phyloP scores from a whole-genome alignment of 2,888 invertebrate genomes.

The Cryptus armator region DNA sequence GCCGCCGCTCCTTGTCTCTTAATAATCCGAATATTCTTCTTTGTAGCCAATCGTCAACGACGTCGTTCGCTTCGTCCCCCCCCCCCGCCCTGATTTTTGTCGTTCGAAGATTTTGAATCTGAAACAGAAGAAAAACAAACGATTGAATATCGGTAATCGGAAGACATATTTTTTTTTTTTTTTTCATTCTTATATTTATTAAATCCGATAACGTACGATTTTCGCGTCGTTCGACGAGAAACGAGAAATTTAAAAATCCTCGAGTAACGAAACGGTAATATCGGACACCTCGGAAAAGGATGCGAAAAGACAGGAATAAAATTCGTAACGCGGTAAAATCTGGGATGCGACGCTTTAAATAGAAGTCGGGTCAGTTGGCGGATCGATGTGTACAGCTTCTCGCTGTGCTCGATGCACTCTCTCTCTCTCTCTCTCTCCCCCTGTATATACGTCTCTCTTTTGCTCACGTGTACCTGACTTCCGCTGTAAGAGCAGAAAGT shows the following conservation, averaged over 20 bases:
- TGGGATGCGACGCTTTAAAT: conserved; percentile 71
- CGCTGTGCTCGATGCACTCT: not conserved
- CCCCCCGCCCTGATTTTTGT: not conserved
- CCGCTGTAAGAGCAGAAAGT: not conserved
- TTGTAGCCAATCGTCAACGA: conserved; percentile 4
- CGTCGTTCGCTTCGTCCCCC: not conserved
- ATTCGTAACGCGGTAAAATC: conserved; percentile 71
- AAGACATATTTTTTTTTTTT: not conserved
- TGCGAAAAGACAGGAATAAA: conserved; percentile 63
- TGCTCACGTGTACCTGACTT: not conserved
- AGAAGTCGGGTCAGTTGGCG: conserved; percentile 70
- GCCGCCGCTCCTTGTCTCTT: not conserved
- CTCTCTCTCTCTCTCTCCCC: conserved; percentile 29
- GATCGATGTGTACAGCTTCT: conserved; percentile 66
- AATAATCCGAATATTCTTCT: conserved; percentile 11
- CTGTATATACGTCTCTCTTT: conserved; percentile 10
- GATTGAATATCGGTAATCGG: not conserved
- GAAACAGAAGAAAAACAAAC: conserved; percentile 44
- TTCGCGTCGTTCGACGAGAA: not conserved
- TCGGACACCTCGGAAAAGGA: conserved; percentile 15
- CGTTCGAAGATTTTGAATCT: conserved; percentile 43
- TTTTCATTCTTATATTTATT: too few species aligned
- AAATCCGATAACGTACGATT: not conserved
- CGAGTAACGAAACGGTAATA: not conserved
- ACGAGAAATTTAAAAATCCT: not conserved